Conservation (phyloP, 2,113 vertebrate genomes). For the Vicugna pacos region DNA sequence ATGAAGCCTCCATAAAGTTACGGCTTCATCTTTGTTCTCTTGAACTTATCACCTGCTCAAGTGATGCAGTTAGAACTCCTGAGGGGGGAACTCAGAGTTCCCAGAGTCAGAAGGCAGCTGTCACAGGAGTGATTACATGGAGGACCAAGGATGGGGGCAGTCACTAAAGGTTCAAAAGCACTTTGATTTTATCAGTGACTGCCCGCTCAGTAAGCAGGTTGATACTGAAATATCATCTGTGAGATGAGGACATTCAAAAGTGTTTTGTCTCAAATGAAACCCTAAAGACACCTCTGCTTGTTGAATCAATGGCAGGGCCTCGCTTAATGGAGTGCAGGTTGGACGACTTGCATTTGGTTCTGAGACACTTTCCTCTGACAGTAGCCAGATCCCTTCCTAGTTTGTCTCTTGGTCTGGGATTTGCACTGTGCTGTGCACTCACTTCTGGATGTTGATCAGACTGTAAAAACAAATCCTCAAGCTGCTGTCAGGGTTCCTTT, state of each 20-base stretch:
- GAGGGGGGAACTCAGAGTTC: background rate
- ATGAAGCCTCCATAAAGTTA: background rate
- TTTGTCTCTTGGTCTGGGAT: background rate
- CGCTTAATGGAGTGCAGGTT: background rate
- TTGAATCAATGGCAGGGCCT: background rate
- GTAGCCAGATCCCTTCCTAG: background rate
- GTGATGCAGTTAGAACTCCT: background rate
- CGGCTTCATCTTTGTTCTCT: background rate
- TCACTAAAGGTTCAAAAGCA: background rate
- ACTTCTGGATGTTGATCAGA: background rate
- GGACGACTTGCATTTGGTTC: rapidly evolving
- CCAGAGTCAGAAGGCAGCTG: background rate
- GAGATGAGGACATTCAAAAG: background rate
- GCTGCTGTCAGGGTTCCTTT: too few species aligned
- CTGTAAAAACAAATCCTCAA: background rate
- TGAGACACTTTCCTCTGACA: background rate
- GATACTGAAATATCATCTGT: background rate
- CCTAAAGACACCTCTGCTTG: background rate
- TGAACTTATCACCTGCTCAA: background rate
- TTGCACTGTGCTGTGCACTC: background rate
- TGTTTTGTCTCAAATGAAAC: constrained; percentile 21
- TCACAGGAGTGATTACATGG: background rate
- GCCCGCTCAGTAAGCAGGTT: background rate
- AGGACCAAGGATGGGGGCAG: background rate
- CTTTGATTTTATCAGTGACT: background rate